Evolutionary conservation across 1,140 invertebrate species (phyloP).

Genomic region (Leptinotarsa lineolata): DNA sequence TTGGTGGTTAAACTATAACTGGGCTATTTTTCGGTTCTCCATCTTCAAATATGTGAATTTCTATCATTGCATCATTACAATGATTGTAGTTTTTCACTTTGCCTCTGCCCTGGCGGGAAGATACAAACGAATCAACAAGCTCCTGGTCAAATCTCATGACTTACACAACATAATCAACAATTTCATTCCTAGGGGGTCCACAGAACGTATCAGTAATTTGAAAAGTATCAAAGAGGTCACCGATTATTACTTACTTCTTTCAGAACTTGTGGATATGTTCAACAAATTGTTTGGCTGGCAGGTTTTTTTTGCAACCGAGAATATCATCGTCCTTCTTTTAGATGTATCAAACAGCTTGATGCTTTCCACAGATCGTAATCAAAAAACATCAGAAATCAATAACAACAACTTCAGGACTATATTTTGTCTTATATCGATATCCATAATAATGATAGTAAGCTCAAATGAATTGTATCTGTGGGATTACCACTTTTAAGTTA

Average conservation of each 20-base stretch:
- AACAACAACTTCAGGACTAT: conserved; percentile 9
- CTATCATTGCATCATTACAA: background rate
- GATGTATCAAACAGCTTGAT: conserved; percentile 10
- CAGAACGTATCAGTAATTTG: conserved; percentile 12
- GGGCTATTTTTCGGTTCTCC: background rate
- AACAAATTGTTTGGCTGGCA: conserved; percentile 25
- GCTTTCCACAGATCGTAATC: conserved; percentile 10
- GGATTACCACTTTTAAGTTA: background rate
- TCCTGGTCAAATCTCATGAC: conserved; percentile 14
- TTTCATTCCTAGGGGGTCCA: background rate
- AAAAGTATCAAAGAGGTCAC: conserved; percentile 22
- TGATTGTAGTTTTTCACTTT: conserved; percentile 5
- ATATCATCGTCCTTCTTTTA: conserved; percentile 1
- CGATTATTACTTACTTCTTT: conserved; percentile 19
- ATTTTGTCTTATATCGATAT: conserved; percentile 6
- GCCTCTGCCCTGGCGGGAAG: conserved; percentile 5
- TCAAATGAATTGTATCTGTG: background rate
- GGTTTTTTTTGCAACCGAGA: conserved; percentile 15
- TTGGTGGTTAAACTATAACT: conserved; percentile 2
- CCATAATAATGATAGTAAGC: conserved; percentile 14
- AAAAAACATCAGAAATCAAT: background rate
- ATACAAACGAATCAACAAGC: conserved; percentile 17
- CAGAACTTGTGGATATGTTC: conserved; percentile 24
- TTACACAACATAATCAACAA: conserved; percentile 23
- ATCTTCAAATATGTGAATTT: conserved; percentile 17